phyloP scores from a whole-genome alignment of 1,140 invertebrate genomes.

The Lucilia sericata region DNA sequence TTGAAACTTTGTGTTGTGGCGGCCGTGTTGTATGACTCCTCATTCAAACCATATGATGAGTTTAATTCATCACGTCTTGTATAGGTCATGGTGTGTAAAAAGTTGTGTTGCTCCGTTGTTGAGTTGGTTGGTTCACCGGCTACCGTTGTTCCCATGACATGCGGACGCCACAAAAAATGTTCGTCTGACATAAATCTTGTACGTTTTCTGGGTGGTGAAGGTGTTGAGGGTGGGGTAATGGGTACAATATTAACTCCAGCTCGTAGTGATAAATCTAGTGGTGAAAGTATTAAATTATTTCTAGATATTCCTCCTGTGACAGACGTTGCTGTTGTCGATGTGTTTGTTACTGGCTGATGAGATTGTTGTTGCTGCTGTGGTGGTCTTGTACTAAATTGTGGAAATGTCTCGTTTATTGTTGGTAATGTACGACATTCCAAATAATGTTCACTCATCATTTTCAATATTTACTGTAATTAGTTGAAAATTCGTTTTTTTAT shows the following conservation, averaged over 20 bases:
- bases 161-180: constrained; percentile 69
- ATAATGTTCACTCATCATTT: constrained; percentile 54
- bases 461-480: constrained; percentile 13
- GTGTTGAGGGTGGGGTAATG: constrained; percentile 74
- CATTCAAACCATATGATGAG: background rate
- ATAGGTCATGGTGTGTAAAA: constrained; percentile 35
- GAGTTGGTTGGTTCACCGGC: constrained; percentile 20
- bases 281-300: constrained; percentile 64
- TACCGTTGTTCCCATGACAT: constrained; percentile 56
- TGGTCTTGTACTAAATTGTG: constrained; percentile 56
- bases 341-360: background rate
- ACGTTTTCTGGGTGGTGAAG: constrained; percentile 71
- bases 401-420: constrained; percentile 66
- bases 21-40: background rate
- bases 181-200: constrained; percentile 67
- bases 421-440: constrained; percentile 61
- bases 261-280: constrained; percentile 71
- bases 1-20: background rate
- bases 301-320: constrained; percentile 47
- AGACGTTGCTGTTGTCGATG: constrained; percentile 26
- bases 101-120: constrained; percentile 35
- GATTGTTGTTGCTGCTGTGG: background rate
- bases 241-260: constrained; percentile 67
- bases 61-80: constrained; percentile 30
- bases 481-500: background rate